A percentile compares a stretch with the other conserved stretches of the same genome.
These are phyloP conservation scores for Pyxicephalus adspersus DNA, from an alignment of 2,113 vertebrate genomes.

Conservation along the genomic window DNA sequence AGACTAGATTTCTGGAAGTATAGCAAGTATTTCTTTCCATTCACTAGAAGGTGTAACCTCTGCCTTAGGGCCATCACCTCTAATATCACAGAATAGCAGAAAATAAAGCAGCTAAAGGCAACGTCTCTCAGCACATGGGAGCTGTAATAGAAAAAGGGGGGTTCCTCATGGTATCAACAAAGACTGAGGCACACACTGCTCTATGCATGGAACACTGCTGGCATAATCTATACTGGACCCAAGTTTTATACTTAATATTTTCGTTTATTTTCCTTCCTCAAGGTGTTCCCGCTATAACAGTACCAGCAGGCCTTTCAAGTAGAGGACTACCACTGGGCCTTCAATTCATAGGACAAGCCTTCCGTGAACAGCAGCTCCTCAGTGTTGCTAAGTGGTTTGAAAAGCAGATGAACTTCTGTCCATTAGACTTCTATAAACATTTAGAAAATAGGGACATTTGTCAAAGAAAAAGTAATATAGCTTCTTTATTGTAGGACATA, in stretches of 20 bases:
- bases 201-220: too few species aligned
- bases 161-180: too few species aligned
- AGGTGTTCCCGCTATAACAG: conserved; percentile 88
- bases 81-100: too few species aligned
- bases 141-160: too few species aligned
- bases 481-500: conserved; percentile 60
- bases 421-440: conserved; percentile 71
- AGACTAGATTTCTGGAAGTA: too few species aligned
- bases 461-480: conserved; percentile 64
- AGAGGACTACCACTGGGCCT: conserved; percentile 88
- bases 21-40: too few species aligned
- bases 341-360: conserved; percentile 86
- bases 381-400: conserved; percentile 91
- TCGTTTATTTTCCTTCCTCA: conserved; percentile 41
- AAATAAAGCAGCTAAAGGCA: too few species aligned
- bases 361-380: conserved; percentile 86
- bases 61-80: too few species aligned
- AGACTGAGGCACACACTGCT: too few species aligned
- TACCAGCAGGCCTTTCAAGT: conserved; percentile 84
- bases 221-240: too few species aligned
- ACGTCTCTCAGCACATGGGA: too few species aligned
- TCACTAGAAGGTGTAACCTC: too few species aligned
- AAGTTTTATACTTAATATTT: neutral
- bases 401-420: conserved; percentile 85
- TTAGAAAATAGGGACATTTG: conserved; percentile 26